These are phyloP conservation scores for Parnassius apollo DNA, from an alignment of 2,888 invertebrate species.

Conservation along the genomic window DNA sequence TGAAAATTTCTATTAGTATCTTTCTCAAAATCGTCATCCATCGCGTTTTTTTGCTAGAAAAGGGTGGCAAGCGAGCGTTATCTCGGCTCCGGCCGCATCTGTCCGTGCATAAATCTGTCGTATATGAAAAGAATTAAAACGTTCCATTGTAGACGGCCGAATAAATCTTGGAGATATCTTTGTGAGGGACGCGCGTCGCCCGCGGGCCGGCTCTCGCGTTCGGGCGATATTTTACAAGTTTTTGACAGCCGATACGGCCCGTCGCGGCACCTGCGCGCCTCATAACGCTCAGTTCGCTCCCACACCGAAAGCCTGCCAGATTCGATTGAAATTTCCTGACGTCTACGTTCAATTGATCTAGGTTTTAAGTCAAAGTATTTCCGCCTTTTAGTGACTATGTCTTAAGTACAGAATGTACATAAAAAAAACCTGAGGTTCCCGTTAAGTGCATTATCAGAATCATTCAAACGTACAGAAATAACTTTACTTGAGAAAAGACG, in stretches of 20 bases:
- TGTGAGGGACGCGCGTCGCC: constrained; percentile 71
- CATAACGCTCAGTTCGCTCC: constrained; percentile 6
- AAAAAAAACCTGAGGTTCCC: too few species aligned
- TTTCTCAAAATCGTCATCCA: constrained; percentile 35
- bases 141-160: constrained; percentile 75
- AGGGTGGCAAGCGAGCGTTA: constrained; percentile 61
- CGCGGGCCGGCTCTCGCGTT: constrained; percentile 63
- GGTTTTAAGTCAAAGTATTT: neutral
- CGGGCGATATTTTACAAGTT: constrained; percentile 85
- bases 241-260: constrained; percentile 84
- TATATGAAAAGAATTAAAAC: constrained; percentile 81
- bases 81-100: constrained; percentile 62
- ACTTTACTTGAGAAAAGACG: too few species aligned
- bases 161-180: constrained; percentile 79
- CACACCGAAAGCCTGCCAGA: neutral
- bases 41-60: constrained; percentile 35
- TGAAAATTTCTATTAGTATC: constrained; percentile 13
- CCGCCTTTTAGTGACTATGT: too few species aligned
- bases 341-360: neutral
- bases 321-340: neutral
- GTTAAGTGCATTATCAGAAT: too few species aligned
- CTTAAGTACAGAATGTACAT: too few species aligned
- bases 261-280: constrained; percentile 61
- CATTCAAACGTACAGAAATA: too few species aligned
- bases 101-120: constrained; percentile 77